Conservation (phyloP, 2,797 vertebrate genomes). For the Caiman crocodilus region DNA sequence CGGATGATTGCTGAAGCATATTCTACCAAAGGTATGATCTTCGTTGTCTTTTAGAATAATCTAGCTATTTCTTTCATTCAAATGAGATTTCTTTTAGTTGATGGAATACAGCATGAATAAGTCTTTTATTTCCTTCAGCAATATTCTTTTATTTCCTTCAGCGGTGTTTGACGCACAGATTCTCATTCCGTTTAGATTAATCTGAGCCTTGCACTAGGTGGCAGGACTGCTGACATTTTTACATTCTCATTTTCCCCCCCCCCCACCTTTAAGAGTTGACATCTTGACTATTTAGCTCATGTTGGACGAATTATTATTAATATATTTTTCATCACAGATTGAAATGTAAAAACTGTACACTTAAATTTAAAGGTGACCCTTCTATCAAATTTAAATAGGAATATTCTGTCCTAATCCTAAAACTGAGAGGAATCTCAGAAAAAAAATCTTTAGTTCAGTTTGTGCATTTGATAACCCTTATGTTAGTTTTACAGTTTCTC, state of each 20-base stretch:
- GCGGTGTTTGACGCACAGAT: too few species aligned
- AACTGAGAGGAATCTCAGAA: neutral
- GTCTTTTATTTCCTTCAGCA: too few species aligned
- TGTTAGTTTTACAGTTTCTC: neutral
- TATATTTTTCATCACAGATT: neutral
- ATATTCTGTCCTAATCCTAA: neutral
- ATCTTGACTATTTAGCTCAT: neutral
- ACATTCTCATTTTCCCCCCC: neutral
- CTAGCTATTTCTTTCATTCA: too few species aligned
- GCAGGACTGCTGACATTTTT: too few species aligned
- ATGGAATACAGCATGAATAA: too few species aligned
- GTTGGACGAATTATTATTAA: neutral
- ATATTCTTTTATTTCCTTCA: too few species aligned
- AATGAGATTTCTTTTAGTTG: too few species aligned
- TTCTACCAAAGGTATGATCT: conserved; percentile 92
- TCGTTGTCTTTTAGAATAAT: neutral
- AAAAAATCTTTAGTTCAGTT: neutral
- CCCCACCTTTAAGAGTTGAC: neutral
- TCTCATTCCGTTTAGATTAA: too few species aligned
- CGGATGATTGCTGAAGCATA: conserved; percentile 96
- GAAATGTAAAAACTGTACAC: neutral
- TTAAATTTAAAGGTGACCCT: neutral
- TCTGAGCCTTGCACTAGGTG: too few species aligned
- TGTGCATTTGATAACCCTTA: neutral
- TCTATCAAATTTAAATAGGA: neutral